Base-by-base conservation (phyloP, 2,888 invertebrate genomes). In the Lasioglossum zephyrum region DNA sequence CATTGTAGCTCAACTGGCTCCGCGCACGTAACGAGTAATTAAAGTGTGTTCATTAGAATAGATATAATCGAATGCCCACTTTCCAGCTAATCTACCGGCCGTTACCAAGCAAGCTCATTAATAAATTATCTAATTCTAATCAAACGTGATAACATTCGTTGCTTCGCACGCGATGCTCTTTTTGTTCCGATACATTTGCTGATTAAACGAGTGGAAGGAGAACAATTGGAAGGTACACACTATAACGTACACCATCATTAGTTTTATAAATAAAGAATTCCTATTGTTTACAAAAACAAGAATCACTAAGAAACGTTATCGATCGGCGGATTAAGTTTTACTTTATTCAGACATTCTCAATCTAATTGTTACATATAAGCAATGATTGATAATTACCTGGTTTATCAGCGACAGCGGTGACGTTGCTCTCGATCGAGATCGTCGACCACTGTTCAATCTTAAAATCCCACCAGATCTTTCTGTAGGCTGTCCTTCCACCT, bases 121-220 rank as follows among this genome's bases (percentile, higher is more conserved):
- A 79, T 77, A 53, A 78, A 88, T 81, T 78, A 78, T 73, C 79
- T 41, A 16, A 31, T 47, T 82, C 39, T 60, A 76, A 77, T 88
- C 80, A 73, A 87, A 84, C 16, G 31, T 9, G 53, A 73, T 53
- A 76, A 78, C 75, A 41, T 18, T 79, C 74, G 49, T 60, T 47
- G 57, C n/a, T 31, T 26, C 79, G 72, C 87, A 87, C 79, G 87
- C 81, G 78, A 88, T 75, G 69, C 53, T 26, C 41, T 13, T 69
- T 73, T 70, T 85, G 16, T 72, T 26, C 49, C 69, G 31, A 63
- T 72, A 70, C 79, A 86, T 85, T 87, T 82, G 63, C 79, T 85
- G 69, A 87, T 85, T 82, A 85, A 82, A 79, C 39, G 13, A 22
- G 26, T n/a, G 31, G 13, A 26, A n/a, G 5, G 36, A 18, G 11